These are phyloP conservation scores for Pantala flavescens DNA, from an alignment of 1,140 invertebrate species.

Conservation along the genomic window DNA sequence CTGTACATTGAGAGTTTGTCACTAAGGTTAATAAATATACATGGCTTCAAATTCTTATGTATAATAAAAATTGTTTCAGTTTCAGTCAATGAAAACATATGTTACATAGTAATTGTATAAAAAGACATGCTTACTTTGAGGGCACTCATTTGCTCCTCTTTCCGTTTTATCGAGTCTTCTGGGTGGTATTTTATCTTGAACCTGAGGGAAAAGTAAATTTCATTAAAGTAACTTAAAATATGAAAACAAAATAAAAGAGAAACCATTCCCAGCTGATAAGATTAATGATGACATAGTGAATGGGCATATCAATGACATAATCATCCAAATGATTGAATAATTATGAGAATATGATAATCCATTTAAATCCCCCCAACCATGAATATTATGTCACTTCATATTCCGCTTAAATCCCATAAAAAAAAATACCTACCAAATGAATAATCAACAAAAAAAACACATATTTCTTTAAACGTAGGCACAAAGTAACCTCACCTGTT, in stretches of 20 bases:
- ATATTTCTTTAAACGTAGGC: background rate
- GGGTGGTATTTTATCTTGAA: conserved; percentile 99
- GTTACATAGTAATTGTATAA: conserved; percentile 4
- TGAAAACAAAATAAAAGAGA: conserved; percentile 21
- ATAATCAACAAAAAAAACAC: background rate
- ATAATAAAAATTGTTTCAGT: no score
- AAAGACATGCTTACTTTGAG: conserved; percentile 54
- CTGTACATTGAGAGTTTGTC: no score
- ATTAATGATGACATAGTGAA: no score
- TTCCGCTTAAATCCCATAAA: background rate
- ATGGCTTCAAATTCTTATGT: no score
- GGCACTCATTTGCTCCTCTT: conserved; percentile 72
- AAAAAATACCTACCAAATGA: background rate
- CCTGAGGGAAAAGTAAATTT: conserved; percentile 50
- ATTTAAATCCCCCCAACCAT: background rate
- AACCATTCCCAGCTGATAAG: conserved; percentile 21
- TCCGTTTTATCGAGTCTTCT: conserved; percentile 83
- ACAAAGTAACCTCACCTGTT: background rate
- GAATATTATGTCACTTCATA: background rate
- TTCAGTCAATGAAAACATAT: no score
- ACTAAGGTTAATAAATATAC: no score
- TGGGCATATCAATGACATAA: conserved; percentile 18
- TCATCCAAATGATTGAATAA: conserved; percentile 21
- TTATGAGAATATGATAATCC: background rate
- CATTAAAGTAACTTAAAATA: conserved; percentile 18